These are phyloP conservation scores for Clupea harengus DNA, from an alignment of 2,113 vertebrate genomes.

Conservation along the genomic window DNA sequence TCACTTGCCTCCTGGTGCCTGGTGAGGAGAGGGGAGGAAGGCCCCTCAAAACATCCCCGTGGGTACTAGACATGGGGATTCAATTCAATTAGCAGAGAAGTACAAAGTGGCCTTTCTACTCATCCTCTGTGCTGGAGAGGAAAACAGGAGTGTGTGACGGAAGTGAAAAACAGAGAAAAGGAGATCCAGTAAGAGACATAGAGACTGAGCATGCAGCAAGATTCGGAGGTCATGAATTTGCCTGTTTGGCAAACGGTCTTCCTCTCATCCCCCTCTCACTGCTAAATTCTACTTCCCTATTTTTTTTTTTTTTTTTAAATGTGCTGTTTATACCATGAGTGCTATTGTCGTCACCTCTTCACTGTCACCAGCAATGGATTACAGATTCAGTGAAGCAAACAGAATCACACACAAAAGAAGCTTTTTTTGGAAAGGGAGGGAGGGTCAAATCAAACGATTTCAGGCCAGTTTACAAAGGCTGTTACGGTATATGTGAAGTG, in stretches of 20 bases:
- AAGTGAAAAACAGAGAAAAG: neutral
- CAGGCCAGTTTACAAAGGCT: neutral
- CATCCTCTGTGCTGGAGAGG: neutral
- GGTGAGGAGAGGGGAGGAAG: neutral
- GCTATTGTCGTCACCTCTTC: neutral
- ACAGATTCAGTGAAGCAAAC: neutral
- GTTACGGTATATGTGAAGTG: neutral
- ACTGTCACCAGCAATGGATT: neutral
- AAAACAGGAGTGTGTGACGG: neutral
- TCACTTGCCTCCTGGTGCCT: conserved; percentile 9
- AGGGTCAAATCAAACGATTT: neutral
- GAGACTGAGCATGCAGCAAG: neutral
- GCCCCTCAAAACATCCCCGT: neutral
- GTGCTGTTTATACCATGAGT: neutral
- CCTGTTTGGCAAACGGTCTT: neutral
- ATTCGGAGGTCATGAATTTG: neutral
- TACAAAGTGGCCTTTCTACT: conserved; percentile 18
- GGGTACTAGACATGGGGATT: neutral
- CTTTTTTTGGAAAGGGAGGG: neutral
- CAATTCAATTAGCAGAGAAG: neutral
- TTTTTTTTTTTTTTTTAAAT: neutral
- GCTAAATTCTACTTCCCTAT: neutral
- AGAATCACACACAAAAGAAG: neutral
- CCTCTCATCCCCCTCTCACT: neutral
- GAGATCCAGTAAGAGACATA: neutral